Conservation (phyloP, 2,888 invertebrate genomes). For the Stegana nigrithorax region DNA sequence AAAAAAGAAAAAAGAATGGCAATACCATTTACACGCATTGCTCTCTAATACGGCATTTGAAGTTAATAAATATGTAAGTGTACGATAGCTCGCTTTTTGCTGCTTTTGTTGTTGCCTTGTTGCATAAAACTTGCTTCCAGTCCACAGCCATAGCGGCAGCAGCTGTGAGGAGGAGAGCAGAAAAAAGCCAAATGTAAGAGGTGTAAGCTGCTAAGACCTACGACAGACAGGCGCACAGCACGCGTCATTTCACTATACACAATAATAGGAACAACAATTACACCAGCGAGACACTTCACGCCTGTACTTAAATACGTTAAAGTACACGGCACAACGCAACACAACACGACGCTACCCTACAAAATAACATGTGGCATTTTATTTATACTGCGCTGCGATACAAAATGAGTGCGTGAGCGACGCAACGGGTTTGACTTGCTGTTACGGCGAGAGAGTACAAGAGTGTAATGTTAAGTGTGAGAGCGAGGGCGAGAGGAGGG, state of each 20-base stretch:
- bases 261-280: neutral
- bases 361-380: conserved; percentile 27
- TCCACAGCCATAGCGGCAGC: neutral
- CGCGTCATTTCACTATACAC: conserved; percentile 7
- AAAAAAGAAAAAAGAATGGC: no score
- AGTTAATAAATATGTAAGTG: conserved; percentile 3
- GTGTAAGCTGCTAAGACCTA: no score
- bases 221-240: conserved; percentile 12
- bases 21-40: no score
- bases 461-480: no score
- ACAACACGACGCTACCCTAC: neutral
- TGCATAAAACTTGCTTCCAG: conserved; percentile 9
- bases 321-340: no score
- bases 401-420: conserved; percentile 15
- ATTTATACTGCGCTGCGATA: conserved; percentile 36
- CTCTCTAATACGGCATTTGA: neutral
- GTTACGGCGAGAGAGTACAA: no score
- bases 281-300: neutral
- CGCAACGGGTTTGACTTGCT: neutral
- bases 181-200: neutral
- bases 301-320: neutral
- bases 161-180: neutral
- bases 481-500: no score
- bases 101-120: neutral
- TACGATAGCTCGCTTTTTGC: no score